phyloP scores from a whole-genome alignment of 92 coral and sea anemone genomes.

The Palythoa caribaeorum region DNA sequence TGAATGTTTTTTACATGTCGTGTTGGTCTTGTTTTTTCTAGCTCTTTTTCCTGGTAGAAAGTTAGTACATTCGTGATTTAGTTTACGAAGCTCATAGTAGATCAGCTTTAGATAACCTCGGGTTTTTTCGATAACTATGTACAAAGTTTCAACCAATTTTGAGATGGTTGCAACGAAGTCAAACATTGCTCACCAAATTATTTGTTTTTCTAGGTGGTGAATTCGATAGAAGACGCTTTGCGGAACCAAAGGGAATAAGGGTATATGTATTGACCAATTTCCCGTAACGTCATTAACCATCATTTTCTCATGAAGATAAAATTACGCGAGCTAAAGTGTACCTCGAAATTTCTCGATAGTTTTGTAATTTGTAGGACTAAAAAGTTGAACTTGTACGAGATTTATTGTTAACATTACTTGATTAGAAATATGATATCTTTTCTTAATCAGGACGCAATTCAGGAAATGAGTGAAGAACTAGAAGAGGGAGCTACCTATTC shows the following conservation, averaged over 20 bases:
- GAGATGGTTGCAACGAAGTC: too few relatives aligned
- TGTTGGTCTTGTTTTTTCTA: too few relatives aligned
- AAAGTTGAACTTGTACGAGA: neutral
- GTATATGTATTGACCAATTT: conserved; percentile 9
- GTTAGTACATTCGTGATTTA: too few relatives aligned
- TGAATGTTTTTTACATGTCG: too few relatives aligned
- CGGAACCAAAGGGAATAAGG: conserved; percentile 2
- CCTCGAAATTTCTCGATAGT: too few relatives aligned
- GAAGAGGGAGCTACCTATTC: conserved; percentile 31
- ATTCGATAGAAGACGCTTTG: neutral
- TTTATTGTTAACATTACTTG: neutral
- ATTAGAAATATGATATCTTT: neutral
- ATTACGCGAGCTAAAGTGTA: neutral
- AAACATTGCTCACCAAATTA: neutral
- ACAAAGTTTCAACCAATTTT: too few relatives aligned
- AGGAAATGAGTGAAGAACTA: conserved; percentile 49
- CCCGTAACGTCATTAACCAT: neutral
- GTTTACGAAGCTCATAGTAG: too few relatives aligned
- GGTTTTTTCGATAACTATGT: too few relatives aligned
- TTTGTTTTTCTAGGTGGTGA: conserved; percentile 18
- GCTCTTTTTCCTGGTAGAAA: too few relatives aligned
- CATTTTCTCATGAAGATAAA: neutral
- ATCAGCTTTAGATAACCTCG: too few relatives aligned
- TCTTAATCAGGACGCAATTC: conserved; percentile 1
- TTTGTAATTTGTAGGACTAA: neutral